A percentile compares a stretch with the other conserved stretches of the same genome.
phyloP scores from a whole-genome alignment of 2,888 invertebrate species.

The Dermolepida albohirtum region DNA sequence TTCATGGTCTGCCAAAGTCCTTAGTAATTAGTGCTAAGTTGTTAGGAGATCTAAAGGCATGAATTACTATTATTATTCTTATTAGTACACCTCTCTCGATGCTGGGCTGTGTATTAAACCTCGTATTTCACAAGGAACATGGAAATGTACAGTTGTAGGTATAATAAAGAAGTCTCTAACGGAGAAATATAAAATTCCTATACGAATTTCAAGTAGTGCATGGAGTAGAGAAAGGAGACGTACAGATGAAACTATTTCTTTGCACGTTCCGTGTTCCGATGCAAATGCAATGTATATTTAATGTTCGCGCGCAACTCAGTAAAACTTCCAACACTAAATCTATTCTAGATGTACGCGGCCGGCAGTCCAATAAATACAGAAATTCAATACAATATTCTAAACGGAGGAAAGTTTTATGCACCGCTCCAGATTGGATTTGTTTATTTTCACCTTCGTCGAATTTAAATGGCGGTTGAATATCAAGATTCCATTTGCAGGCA shows the following conservation, averaged over 20 bases:
- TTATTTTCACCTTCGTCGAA: conserved; percentile 15
- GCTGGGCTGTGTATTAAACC: too few relatives aligned
- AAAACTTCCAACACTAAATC: conserved; percentile 37
- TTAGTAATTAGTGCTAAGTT: too few relatives aligned
- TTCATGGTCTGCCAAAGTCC: too few relatives aligned
- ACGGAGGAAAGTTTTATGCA: conserved; percentile 35
- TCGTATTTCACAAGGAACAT: too few relatives aligned
- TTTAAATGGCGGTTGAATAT: too few relatives aligned
- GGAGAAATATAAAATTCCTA: too few relatives aligned
- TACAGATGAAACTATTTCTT: not conserved
- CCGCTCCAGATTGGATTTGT: conserved; percentile 35
- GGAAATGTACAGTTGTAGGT: too few relatives aligned
- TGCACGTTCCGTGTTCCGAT: conserved; percentile 12
- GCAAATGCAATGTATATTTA: conserved; percentile 38
- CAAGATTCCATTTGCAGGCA: too few relatives aligned
- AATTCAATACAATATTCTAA: conserved; percentile 42
- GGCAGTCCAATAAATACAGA: conserved; percentile 37
- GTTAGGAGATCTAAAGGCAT: too few relatives aligned
- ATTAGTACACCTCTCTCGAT: too few relatives aligned
- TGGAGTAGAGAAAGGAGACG: not conserved
- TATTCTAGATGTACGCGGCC: conserved; percentile 31
- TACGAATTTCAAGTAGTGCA: not conserved
- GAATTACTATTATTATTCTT: too few relatives aligned
- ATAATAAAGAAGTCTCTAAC: too few relatives aligned
- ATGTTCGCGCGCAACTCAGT: conserved; percentile 23